Evolutionary conservation across 2,113 vertebrate species (phyloP).

Genomic region (Cyanocitta stelleri): DNA sequence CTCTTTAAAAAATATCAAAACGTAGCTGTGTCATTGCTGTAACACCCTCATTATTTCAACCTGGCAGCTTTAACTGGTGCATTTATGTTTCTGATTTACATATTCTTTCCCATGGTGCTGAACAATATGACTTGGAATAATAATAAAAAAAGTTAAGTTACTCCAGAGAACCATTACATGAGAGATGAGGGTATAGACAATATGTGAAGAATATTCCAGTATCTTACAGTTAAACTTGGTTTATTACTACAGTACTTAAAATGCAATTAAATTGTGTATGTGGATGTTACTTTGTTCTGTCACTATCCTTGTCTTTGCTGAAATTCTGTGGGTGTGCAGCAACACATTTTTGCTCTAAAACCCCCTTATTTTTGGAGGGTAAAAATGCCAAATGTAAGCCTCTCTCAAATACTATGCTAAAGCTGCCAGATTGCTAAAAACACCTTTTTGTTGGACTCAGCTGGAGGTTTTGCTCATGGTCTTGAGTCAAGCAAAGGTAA

Average conservation of each 20-base stretch:
- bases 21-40: slow-evolving; percentile 40
- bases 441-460: not conserved
- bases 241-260: slow-evolving; percentile 45
- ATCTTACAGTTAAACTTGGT: not conserved
- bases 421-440: not conserved
- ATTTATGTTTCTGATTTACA: slow-evolving; percentile 68
- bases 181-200: not conserved
- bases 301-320: slow-evolving; percentile 7
- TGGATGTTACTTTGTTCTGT: not conserved
- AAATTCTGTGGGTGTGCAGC: not conserved
- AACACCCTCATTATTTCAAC: slow-evolving; percentile 63
- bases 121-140: slow-evolving; percentile 50
- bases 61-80: slow-evolving; percentile 47
- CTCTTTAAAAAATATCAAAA: slow-evolving; percentile 42
- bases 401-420: not conserved
- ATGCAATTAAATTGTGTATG: not conserved
- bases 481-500: not conserved
- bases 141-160: slow-evolving; percentile 52
- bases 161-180: slow-evolving; percentile 42
- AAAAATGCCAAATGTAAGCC: not conserved
- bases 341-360: not conserved
- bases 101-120: slow-evolving; percentile 49
- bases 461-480: not conserved
- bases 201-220: not conserved
- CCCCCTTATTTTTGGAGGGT: not conserved